A percentile compares a stretch with the other conserved stretches of the same genome.
phyloP scores from a whole-genome alignment of 30 jellyfish, hydroid and myxozoan genomes.

The Aurelia sp. region DNA sequence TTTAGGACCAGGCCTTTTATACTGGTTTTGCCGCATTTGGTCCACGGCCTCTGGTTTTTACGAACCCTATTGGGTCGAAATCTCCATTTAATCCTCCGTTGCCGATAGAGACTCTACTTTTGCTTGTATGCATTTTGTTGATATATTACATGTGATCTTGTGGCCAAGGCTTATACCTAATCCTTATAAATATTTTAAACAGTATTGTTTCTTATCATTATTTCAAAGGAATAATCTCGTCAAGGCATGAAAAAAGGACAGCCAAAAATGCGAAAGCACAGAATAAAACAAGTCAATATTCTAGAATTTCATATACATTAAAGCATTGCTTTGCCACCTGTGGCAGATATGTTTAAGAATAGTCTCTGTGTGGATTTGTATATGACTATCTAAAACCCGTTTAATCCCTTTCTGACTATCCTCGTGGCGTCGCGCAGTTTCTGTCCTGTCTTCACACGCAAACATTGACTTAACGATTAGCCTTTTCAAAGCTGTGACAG shows the following conservation, averaged over 20 bases:
- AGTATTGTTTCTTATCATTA: conserved; percentile 38
- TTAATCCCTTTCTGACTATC: conserved; percentile 55
- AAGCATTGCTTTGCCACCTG: conserved; percentile 59
- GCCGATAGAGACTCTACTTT: neutral
- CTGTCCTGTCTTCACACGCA: conserved; percentile 8
- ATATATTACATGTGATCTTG: neutral
- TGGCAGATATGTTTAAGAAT: conserved; percentile 14
- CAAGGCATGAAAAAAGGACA: conserved; percentile 47
- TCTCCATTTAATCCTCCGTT: too few relatives aligned
- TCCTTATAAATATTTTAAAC: neutral
- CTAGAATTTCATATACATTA: conserved; percentile 35
- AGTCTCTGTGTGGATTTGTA: conserved; percentile 40
- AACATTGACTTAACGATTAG: conserved; percentile 48
- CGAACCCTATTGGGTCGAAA: too few relatives aligned
- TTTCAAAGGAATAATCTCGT: conserved; percentile 26
- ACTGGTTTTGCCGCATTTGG: too few relatives aligned
- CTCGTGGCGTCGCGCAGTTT: conserved; percentile 69
- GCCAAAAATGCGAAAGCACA: conserved; percentile 50
- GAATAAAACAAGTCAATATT: conserved; percentile 16
- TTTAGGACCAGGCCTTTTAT: neutral
- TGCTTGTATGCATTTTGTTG: neutral
- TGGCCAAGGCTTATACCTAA: conserved; percentile 2
- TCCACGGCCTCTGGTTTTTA: too few relatives aligned
- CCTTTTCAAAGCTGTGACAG: neutral
- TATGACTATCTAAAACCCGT: conserved; percentile 41